phyloP scores from a whole-genome alignment of 1,140 invertebrate genomes.

The Latrodectus geometricus region DNA sequence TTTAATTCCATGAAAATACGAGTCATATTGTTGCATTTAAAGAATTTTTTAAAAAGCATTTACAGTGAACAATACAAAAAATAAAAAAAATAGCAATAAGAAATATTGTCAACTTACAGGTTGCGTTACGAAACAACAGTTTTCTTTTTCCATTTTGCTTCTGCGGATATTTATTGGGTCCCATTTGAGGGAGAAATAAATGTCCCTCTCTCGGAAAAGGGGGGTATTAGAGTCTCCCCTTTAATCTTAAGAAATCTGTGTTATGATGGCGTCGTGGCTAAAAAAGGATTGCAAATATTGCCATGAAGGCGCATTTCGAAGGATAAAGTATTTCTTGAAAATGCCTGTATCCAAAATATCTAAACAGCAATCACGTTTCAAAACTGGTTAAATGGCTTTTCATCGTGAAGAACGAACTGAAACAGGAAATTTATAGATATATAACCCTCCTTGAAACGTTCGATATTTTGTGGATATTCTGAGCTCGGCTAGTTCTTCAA shows the following conservation, averaged over 20 bases:
- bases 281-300: constrained; percentile 54
- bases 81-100: no score
- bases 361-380: constrained; percentile 43
- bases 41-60: no score
- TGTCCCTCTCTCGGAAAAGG: background rate
- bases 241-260: constrained; percentile 10
- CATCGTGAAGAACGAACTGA: constrained; percentile 24
- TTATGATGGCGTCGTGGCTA: constrained; percentile 42
- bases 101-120: no score
- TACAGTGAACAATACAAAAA: no score
- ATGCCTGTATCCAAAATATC: constrained; percentile 29
- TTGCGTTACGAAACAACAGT: constrained; percentile 12
- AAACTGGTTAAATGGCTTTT: constrained; percentile 39
- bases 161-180: constrained; percentile 36
- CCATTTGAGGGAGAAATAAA: constrained; percentile 37
- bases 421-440: constrained; percentile 18
- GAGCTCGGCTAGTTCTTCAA: constrained; percentile 21
- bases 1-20: no score
- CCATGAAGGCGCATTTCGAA: constrained; percentile 12
- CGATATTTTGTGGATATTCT: constrained; percentile 24
- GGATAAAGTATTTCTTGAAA: constrained; percentile 39
- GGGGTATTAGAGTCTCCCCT: constrained; percentile 4
- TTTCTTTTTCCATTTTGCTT: constrained; percentile 29
- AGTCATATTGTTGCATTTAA: no score
- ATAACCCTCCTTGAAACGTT: constrained; percentile 7